phyloP scores from a whole-genome alignment of 37 sponge, comb jelly and placozoan species.

The Cladorhizidae sp. region DNA sequence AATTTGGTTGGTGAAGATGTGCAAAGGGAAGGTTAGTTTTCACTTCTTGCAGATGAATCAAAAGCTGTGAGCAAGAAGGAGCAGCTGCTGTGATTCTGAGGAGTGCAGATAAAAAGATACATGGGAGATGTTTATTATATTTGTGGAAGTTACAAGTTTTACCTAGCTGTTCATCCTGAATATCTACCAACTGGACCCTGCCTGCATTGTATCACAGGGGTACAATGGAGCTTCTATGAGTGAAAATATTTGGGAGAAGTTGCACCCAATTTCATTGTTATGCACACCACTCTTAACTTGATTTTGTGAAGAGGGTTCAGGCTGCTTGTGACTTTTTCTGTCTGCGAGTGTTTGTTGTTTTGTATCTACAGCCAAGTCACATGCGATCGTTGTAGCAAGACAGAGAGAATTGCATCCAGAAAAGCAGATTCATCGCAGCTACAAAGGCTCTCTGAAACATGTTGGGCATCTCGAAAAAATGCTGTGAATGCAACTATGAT shows the following conservation, averaged over 20 bases:
- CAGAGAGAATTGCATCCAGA: slow-evolving; percentile 52
- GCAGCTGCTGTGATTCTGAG: too few relatives aligned
- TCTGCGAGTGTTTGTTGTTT: slow-evolving; percentile 46
- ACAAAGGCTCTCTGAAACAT: slow-evolving; percentile 53
- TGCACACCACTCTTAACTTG: slow-evolving; percentile 46
- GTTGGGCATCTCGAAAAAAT: slow-evolving; percentile 44
- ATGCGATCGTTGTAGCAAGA: too few relatives aligned
- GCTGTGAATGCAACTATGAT: slow-evolving; percentile 42
- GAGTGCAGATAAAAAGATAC: slow-evolving; percentile 22
- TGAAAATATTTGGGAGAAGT: too few relatives aligned
- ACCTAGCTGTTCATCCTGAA: slow-evolving; percentile 10
- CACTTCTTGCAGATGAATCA: too few relatives aligned
- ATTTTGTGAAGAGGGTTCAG: slow-evolving; percentile 14
- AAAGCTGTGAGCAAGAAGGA: slow-evolving; percentile 50
- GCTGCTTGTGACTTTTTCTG: slow-evolving; percentile 55
- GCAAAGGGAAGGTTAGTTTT: too few relatives aligned
- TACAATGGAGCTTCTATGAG: slow-evolving; percentile 72
- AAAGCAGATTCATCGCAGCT: slow-evolving; percentile 45
- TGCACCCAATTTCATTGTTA: slow-evolving; percentile 66
- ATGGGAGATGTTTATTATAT: slow-evolving; percentile 48
- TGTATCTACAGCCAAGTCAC: slow-evolving; percentile 35
- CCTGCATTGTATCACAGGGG: slow-evolving; percentile 55
- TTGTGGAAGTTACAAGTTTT: slow-evolving; percentile 21
- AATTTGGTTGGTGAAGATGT: too few relatives aligned
- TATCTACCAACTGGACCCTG: slow-evolving; percentile 26